Conservation (phyloP, 1,140 invertebrate genomes). For the Colletes gigas region DNA sequence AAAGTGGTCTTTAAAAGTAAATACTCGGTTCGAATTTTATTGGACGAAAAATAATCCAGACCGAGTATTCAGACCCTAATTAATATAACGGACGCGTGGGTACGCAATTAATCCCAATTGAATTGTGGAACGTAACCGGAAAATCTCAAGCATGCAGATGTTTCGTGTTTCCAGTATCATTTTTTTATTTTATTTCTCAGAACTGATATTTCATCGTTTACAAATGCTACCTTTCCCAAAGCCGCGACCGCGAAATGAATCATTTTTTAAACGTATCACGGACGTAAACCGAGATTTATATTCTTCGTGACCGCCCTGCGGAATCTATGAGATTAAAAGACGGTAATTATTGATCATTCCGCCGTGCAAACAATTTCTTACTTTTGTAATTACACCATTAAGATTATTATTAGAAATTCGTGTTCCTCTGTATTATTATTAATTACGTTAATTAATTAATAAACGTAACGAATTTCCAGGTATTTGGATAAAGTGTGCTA, state of each 20-base stretch:
- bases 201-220: not conserved
- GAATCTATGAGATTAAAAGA: not conserved
- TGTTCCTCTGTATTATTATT: not conserved
- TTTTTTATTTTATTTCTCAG: not conserved
- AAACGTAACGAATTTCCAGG: not conserved
- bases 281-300: slow-evolving; percentile 22
- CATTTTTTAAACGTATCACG: slow-evolving; percentile 27
- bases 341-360: not conserved
- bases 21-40: not conserved
- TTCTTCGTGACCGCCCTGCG: not conserved
- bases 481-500: not conserved
- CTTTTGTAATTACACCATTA: not conserved
- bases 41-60: not conserved
- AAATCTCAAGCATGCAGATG: not conserved
- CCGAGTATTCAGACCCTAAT: not conserved
- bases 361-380: not conserved
- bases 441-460: not conserved
- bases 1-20: not conserved
- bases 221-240: slow-evolving; percentile 9
- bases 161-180: too few relatives aligned
- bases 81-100: slow-evolving; percentile 3
- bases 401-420: not conserved
- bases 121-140: not conserved
- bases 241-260: slow-evolving; percentile 21
- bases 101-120: not conserved